Evolutionary conservation across 2,113 vertebrate genomes (phyloP).

Genomic region (Serinus canaria): DNA sequence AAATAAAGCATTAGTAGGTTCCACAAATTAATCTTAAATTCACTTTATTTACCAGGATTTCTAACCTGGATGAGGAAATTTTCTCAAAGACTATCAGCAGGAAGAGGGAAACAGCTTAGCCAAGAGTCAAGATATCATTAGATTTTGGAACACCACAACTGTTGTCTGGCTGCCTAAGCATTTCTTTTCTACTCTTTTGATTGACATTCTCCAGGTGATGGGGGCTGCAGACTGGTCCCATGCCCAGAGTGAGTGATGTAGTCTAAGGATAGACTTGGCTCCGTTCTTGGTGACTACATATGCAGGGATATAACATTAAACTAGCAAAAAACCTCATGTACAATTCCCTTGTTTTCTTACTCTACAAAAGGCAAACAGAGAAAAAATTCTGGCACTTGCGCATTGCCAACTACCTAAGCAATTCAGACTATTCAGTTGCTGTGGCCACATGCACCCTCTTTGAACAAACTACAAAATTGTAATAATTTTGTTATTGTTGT

Average conservation of each 20-base stretch:
- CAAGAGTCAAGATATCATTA: neutral
- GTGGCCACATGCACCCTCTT: neutral
- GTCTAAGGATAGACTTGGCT: neutral
- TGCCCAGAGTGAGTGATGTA: too few relatives aligned
- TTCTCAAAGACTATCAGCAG: neutral
- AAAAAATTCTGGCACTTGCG: neutral
- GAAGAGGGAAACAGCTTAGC: neutral
- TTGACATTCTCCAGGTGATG: neutral
- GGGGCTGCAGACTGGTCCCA: too few relatives aligned
- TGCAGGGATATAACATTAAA: neutral
- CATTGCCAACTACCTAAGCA: too few relatives aligned
- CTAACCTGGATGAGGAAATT: neutral
- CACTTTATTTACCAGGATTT: neutral
- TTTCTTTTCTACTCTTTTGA: neutral
- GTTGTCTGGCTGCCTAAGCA: neutral
- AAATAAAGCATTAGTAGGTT: neutral
- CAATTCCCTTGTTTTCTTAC: neutral
- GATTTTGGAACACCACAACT: neutral
- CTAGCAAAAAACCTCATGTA: accelerated
- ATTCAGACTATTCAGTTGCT: neutral
- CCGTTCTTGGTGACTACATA: neutral
- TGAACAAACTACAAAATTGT: neutral
- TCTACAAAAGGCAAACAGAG: neutral
- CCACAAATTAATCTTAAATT: neutral
- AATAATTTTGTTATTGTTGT: neutral